phyloP scores from a whole-genome alignment of 2,797 vertebrate species.

The Poliocrania exsul region DNA sequence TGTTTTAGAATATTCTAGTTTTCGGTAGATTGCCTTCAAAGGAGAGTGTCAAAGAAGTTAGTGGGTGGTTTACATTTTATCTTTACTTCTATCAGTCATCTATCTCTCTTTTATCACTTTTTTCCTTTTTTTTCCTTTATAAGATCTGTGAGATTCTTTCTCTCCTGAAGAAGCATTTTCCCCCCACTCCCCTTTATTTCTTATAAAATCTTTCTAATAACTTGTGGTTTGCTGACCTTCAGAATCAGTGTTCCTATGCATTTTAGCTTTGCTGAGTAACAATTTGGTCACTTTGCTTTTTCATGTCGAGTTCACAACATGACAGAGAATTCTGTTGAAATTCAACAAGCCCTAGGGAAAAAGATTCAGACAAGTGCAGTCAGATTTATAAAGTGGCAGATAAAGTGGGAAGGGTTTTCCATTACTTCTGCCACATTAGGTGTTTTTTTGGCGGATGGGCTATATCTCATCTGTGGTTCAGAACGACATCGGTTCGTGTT shows the following conservation, averaged over 20 bases:
- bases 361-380: slow-evolving; percentile 65
- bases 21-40: background rate
- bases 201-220: slow-evolving; percentile 28
- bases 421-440: slow-evolving; percentile 33
- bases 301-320: slow-evolving; percentile 62
- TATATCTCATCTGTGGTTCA: slow-evolving; percentile 16
- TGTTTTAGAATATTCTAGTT: slow-evolving; percentile 52
- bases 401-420: slow-evolving; percentile 63
- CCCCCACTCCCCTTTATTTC: background rate
- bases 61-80: slow-evolving; percentile 8
- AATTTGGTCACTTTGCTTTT: slow-evolving; percentile 33
- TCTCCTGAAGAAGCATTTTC: background rate
- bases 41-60: background rate
- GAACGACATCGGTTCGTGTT: background rate
- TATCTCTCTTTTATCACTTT: background rate
- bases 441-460: slow-evolving; percentile 31
- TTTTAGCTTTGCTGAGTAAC: slow-evolving; percentile 59
- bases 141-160: background rate
- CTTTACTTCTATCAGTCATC: slow-evolving; percentile 6
- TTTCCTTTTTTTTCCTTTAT: background rate
- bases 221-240: slow-evolving; percentile 48
- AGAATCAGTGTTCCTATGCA: slow-evolving; percentile 36
- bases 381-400: slow-evolving; percentile 61
- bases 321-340: slow-evolving; percentile 68
- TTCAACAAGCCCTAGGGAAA: slow-evolving; percentile 62